These are phyloP conservation scores for Agelastica alni DNA, from an alignment of 2,888 invertebrate genomes.

Conservation along the genomic window DNA sequence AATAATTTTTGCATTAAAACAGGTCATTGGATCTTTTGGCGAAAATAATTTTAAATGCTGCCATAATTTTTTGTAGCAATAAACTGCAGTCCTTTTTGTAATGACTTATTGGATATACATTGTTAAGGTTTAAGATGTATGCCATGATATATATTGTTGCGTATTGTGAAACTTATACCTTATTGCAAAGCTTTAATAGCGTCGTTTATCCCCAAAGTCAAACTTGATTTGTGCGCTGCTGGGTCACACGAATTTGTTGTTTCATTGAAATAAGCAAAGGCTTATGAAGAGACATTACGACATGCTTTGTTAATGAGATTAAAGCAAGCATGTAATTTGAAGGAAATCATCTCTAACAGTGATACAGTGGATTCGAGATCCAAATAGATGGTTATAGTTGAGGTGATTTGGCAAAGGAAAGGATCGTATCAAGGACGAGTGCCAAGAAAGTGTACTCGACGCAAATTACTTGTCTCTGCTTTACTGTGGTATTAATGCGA, in stretches of 20 bases:
- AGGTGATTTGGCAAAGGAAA: slow-evolving; percentile 21
- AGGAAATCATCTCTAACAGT: slow-evolving; percentile 39
- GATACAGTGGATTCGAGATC: slow-evolving; percentile 30
- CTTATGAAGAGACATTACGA: slow-evolving; percentile 27
- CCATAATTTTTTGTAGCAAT: no score
- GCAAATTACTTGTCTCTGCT: slow-evolving; percentile 14
- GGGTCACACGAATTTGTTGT: slow-evolving; percentile 29
- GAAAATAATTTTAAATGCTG: no score
- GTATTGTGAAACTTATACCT: no score
- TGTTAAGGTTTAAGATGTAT: no score
- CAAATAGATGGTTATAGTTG: slow-evolving; percentile 14
- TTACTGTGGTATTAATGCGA: slow-evolving; percentile 14
- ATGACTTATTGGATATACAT: no score
- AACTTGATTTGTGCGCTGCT: no score
- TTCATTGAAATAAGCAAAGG: slow-evolving; percentile 31
- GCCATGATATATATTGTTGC: no score
- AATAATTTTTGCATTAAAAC: no score
- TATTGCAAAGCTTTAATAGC: no score
- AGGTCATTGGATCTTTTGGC: no score
- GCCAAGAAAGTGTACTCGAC: slow-evolving; percentile 34
- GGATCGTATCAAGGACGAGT: slow-evolving; percentile 28
- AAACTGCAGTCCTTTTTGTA: no score
- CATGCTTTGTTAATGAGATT: slow-evolving; percentile 37
- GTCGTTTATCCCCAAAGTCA: no score
- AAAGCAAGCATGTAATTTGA: slow-evolving; percentile 39